Conservation (phyloP, 2,888 invertebrate species). For the Pyrochroa serraticornis region DNA sequence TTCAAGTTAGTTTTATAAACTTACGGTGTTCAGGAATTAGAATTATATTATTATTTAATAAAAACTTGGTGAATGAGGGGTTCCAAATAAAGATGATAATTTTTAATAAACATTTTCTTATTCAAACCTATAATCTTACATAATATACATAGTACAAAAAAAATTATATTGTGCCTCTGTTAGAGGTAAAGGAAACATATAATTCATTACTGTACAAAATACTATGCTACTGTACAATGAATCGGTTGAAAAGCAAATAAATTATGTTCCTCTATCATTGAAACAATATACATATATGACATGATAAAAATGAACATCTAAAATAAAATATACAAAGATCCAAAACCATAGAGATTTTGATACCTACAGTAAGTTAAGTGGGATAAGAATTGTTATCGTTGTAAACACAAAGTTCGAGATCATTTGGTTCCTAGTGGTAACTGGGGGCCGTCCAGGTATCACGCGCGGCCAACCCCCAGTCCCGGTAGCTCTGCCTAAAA, state of each 20-base stretch:
- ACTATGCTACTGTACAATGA: constrained; percentile 58
- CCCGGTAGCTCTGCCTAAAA: constrained; percentile 43
- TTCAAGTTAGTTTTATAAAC: too few relatives aligned
- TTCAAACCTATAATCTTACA: constrained; percentile 79
- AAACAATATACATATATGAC: constrained; percentile 57
- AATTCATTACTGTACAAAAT: constrained; percentile 58
- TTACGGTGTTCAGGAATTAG: too few relatives aligned
- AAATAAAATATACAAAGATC: constrained; percentile 44
- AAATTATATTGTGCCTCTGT: constrained; percentile 61
- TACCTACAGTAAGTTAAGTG: constrained; percentile 30
- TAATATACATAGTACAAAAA: constrained; percentile 87
- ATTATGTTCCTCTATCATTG: constrained; percentile 53
- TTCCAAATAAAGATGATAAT: constrained; percentile 7
- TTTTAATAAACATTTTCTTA: constrained; percentile 63
- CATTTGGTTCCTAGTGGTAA: constrained; percentile 43
- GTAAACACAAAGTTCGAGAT: constrained; percentile 56
- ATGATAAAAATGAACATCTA: constrained; percentile 48
- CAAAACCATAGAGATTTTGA: constrained; percentile 33
- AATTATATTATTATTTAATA: too few relatives aligned
- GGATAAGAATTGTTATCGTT: constrained; percentile 46
- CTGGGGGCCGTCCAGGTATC: background rate
- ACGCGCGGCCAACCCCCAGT: constrained; percentile 10
- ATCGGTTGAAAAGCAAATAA: constrained; percentile 58
- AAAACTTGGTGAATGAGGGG: too few relatives aligned
- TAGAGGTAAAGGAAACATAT: constrained; percentile 50